phyloP scores from a whole-genome alignment of 1,140 invertebrate genomes.

The Pinna nobilis region DNA sequence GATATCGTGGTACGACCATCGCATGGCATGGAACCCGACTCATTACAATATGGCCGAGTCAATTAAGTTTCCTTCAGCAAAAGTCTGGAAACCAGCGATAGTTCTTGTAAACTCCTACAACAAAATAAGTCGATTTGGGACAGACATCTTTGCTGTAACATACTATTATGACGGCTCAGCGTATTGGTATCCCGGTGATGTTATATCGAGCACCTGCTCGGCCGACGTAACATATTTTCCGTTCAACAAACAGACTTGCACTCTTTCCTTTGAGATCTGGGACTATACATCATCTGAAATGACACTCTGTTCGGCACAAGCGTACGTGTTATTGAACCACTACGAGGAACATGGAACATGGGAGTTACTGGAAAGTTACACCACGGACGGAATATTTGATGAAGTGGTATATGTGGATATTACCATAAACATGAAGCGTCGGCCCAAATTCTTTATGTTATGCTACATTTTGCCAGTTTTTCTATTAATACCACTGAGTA shows the following conservation, averaged over 20 bases:
- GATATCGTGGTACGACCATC: neutral
- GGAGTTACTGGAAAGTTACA: neutral
- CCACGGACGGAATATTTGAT: too few relatives aligned
- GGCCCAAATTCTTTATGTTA: neutral
- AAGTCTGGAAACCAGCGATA: conserved; percentile 19
- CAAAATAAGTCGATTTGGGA: neutral
- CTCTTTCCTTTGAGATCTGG: neutral
- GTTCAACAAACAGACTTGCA: conserved; percentile 19
- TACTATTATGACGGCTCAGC: neutral
- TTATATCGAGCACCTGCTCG: neutral
- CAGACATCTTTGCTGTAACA: neutral
- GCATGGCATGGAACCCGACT: conserved; percentile 1
- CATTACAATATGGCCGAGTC: neutral
- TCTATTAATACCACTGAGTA: neutral
- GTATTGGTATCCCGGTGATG: neutral
- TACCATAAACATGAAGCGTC: neutral
- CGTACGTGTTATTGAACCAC: neutral
- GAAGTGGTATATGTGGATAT: too few relatives aligned
- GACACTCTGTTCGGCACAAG: neutral
- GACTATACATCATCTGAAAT: neutral
- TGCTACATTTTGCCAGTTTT: conserved; percentile 14
- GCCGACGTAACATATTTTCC: conserved; percentile 20
- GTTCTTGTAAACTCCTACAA: neutral
- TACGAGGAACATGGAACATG: conserved; percentile 9
- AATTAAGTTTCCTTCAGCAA: neutral